Evolutionary conservation across 1,140 invertebrate genomes (phyloP).

Genomic region (Drosophila hydei): DNA sequence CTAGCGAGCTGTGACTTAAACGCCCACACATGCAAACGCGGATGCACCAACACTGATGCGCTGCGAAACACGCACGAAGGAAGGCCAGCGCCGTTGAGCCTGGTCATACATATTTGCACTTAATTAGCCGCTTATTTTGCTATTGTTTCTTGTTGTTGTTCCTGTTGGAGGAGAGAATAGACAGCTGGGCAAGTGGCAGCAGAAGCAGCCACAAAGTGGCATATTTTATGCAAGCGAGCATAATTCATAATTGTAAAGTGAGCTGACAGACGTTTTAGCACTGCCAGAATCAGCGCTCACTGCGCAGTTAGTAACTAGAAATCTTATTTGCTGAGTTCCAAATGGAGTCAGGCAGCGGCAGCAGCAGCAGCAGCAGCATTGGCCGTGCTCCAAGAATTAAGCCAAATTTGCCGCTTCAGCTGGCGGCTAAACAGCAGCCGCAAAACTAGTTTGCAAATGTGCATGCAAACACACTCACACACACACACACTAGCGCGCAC

Average conservation of each 20-base stretch:
- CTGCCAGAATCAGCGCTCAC: constrained; percentile 37
- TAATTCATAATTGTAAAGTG: constrained; percentile 71
- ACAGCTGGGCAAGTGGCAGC: constrained; percentile 31
- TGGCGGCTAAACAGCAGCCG: constrained; percentile 38
- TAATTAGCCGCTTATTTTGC: constrained; percentile 63
- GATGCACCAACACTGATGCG: constrained; percentile 30
- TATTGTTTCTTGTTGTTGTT: constrained; percentile 35
- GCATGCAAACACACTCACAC: constrained; percentile 42
- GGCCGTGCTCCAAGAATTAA: constrained; percentile 58
- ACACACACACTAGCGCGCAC: constrained; percentile 8
- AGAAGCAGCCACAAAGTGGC: constrained; percentile 31
- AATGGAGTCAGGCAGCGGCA: constrained; percentile 46
- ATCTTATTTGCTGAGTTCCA: constrained; percentile 54
- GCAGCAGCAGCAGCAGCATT: constrained; percentile 2
- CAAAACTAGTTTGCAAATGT: constrained; percentile 75
- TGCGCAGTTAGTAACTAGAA: constrained; percentile 37
- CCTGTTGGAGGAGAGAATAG: constrained; percentile 15
- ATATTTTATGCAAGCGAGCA: constrained; percentile 73
- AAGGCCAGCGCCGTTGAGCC: constrained; percentile 20
- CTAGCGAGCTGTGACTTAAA: constrained; percentile 40
- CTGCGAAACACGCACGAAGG: constrained; percentile 49
- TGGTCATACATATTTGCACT: constrained; percentile 79
- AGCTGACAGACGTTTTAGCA: constrained; percentile 60
- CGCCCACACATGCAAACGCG: constrained; percentile 56
- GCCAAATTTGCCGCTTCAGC: constrained; percentile 79